Conservation (phyloP, 2,113 vertebrate species). For the Tylochromis polylepis region DNA sequence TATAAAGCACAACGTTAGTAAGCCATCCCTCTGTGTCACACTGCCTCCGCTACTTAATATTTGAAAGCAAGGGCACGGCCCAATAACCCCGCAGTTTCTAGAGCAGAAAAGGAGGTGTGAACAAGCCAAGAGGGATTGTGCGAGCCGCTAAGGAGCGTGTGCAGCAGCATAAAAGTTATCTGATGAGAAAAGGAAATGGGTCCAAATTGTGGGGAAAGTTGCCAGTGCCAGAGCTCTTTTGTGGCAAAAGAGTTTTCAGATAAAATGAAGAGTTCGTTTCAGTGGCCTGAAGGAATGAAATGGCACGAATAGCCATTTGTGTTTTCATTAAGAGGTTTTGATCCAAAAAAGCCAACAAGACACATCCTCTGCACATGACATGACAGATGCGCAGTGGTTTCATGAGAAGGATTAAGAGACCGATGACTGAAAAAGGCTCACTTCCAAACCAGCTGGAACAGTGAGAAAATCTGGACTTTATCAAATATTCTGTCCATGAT, state of each 20-base stretch:
- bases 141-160: neutral
- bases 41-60: constrained; percentile 64
- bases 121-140: neutral
- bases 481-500: neutral
- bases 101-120: constrained; percentile 42
- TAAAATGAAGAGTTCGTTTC: neutral
- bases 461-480: neutral
- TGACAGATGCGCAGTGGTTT: neutral
- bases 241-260: neutral
- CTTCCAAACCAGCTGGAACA: neutral
- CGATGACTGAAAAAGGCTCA: neutral
- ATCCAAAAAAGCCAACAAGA: neutral
- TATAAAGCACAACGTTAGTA: constrained; percentile 31
- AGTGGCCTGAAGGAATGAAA: neutral
- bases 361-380: neutral
- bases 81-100: constrained; percentile 37
- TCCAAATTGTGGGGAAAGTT: neutral
- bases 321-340: neutral
- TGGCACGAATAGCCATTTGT: neutral
- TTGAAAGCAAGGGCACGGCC: constrained; percentile 59
- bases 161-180: neutral
- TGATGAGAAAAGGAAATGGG: neutral
- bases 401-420: neutral
- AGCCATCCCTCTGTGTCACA: constrained; percentile 52
- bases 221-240: neutral